Evolutionary conservation across 2,113 vertebrate genomes (phyloP).

Genomic region (Nyctereutes procyonoides): DNA sequence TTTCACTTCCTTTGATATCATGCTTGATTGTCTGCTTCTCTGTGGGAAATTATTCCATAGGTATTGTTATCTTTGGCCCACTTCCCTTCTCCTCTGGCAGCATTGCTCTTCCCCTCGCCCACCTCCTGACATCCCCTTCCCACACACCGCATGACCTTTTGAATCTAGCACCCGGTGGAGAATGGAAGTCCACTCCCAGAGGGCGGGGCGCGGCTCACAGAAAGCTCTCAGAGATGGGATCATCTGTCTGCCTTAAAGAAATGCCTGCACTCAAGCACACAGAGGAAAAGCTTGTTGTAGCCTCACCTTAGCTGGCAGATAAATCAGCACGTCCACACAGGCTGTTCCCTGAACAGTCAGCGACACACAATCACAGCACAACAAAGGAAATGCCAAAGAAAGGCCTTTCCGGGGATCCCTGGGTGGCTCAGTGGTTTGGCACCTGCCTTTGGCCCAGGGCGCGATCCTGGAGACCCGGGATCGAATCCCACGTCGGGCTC

Average conservation of each 20-base stretch:
- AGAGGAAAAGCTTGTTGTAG: background rate
- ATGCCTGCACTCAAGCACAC: background rate
- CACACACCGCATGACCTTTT: background rate
- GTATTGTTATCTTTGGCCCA: background rate
- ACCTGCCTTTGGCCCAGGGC: too few relatives aligned
- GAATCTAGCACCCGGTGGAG: background rate
- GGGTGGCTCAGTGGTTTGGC: too few relatives aligned
- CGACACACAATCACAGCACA: background rate
- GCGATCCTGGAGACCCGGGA: too few relatives aligned
- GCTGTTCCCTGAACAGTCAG: background rate
- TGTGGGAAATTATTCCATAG: background rate
- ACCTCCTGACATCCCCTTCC: background rate
- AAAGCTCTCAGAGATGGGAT: background rate
- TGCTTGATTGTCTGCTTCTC: background rate
- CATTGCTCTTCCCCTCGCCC: background rate
- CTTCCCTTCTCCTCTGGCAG: background rate
- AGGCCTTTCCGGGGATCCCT: background rate
- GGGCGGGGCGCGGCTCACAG: background rate
- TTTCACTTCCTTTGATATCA: constrained; percentile 17
- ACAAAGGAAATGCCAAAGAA: background rate
- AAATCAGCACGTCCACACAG: background rate
- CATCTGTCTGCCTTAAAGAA: background rate
- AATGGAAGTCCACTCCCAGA: background rate
- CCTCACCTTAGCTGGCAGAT: background rate
- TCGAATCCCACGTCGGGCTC: too few relatives aligned